Percentiles rank a stretch among this genome's conserved stretches.
Conservation (phyloP, 2,113 vertebrate genomes). For the Hirundichthys speculiger region DNA sequence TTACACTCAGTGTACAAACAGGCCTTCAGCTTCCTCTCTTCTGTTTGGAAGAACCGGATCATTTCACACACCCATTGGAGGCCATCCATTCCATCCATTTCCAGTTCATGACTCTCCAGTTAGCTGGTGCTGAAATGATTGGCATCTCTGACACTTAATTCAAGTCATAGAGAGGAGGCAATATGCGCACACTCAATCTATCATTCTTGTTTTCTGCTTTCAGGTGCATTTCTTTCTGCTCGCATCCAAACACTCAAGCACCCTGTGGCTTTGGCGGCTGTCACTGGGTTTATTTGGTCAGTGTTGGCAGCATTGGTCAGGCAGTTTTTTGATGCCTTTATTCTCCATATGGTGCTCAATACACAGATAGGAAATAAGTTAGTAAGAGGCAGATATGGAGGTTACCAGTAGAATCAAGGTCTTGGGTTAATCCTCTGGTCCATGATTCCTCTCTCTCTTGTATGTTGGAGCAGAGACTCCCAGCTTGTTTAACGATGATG, state of each 20-base stretch:
- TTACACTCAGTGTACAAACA: background rate
- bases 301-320: slow-evolving; percentile 28
- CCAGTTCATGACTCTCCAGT: slow-evolving; percentile 42
- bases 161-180: slow-evolving; percentile 3
- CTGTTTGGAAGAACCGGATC: slow-evolving; percentile 45
- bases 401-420: slow-evolving; percentile 15
- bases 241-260: slow-evolving; percentile 25
- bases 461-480: slow-evolving; percentile 30
- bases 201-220: background rate
- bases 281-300: slow-evolving; percentile 54
- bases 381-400: background rate
- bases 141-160: slow-evolving; percentile 11
- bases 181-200: background rate
- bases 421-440: background rate
- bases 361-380: slow-evolving; percentile 7
- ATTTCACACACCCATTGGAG: slow-evolving; percentile 58
- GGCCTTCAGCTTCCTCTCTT: slow-evolving; percentile 37
- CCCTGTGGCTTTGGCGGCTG: slow-evolving; percentile 61
- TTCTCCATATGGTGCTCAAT: slow-evolving; percentile 52
- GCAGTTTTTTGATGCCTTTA: slow-evolving; percentile 48
- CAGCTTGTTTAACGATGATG: slow-evolving; percentile 75
- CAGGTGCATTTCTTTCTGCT: slow-evolving; percentile 4
- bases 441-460: background rate
- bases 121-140: slow-evolving; percentile 16
- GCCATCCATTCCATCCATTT: slow-evolving; percentile 57